Evolutionary conservation across 2,113 vertebrate genomes (phyloP).

Genomic region (Atlantisia rogersi): DNA sequence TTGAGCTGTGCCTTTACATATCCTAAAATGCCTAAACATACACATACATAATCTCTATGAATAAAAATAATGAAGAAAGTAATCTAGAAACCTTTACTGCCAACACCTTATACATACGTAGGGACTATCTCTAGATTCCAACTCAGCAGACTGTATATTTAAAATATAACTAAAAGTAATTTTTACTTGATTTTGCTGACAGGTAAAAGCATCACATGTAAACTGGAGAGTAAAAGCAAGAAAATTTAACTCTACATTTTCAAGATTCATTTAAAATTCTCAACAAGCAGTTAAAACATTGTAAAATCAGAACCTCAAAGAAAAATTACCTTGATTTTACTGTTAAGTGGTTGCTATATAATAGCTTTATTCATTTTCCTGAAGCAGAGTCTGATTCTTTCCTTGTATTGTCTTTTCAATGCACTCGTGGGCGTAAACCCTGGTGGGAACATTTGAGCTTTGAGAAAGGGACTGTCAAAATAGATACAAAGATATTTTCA

Average conservation of each 20-base stretch:
- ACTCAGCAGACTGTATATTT: background rate
- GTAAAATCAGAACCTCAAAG: background rate
- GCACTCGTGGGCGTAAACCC: background rate
- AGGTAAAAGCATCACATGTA: background rate
- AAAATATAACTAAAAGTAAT: background rate
- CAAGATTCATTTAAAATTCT: background rate
- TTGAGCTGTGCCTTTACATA: background rate
- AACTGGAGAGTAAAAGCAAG: background rate
- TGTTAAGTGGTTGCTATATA: background rate
- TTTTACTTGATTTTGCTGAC: background rate
- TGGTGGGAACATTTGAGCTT: background rate
- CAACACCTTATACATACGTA: background rate
- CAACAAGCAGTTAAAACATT: background rate
- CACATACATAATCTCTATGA: background rate
- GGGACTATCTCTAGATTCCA: background rate
- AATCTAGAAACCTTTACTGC: background rate
- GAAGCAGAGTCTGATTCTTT: background rate
- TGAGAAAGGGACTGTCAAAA: constrained; percentile 30
- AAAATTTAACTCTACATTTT: background rate
- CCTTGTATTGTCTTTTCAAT: background rate
- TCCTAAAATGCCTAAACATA: background rate
- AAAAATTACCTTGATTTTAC: background rate
- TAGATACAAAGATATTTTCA: background rate
- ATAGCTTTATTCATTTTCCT: background rate
- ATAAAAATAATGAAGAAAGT: background rate